Evolutionary conservation across 2,888 invertebrate genomes (phyloP).

Genomic region (Neoaliturus tenellus): DNA sequence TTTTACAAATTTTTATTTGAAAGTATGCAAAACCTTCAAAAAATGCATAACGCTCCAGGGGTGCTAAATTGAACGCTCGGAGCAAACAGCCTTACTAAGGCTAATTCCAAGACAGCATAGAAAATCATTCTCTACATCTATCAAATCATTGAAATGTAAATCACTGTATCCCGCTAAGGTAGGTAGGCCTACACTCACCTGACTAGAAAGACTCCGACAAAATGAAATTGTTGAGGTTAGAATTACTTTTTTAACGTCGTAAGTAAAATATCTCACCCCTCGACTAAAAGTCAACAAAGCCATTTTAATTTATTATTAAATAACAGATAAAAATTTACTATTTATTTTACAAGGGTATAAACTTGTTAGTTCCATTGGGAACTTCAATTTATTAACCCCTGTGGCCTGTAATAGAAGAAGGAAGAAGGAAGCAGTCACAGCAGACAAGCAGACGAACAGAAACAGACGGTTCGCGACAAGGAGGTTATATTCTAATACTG

Average conservation of each 20-base stretch:
- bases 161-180: neutral
- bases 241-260: neutral
- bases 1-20: too few species aligned
- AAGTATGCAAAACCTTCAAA: too few species aligned
- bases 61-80: too few species aligned
- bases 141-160: neutral
- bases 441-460: too few species aligned
- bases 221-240: constrained; percentile 26
- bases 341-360: neutral
- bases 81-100: too few species aligned
- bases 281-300: neutral
- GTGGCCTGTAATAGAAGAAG: too few species aligned
- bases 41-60: too few species aligned
- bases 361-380: neutral
- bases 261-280: neutral
- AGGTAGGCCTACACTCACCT: neutral
- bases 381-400: neutral
- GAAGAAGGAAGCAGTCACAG: too few species aligned
- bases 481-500: too few species aligned
- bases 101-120: neutral
- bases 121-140: neutral
- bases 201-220: constrained; percentile 8
- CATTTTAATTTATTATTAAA: constrained; percentile 7
- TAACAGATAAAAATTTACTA: neutral
- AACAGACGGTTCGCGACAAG: too few species aligned